These are phyloP conservation scores for Nansenia antarctica DNA, from an alignment of 2,113 vertebrate species.

Conservation along the genomic window DNA sequence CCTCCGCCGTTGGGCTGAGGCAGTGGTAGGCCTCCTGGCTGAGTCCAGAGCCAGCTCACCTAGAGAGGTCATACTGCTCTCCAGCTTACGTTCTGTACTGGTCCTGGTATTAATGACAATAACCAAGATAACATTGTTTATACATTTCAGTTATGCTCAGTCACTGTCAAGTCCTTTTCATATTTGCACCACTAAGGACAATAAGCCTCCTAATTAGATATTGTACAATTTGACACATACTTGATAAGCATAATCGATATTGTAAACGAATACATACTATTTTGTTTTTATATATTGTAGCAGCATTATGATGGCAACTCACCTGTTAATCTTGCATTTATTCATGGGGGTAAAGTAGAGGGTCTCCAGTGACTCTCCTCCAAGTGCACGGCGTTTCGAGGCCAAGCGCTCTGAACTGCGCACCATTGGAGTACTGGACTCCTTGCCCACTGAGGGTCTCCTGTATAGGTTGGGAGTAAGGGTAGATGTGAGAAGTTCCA, in stretches of 20 bases:
- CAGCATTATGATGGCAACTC: no score
- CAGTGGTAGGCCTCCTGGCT: conserved; percentile 70
- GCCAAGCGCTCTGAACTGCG: conserved; percentile 73
- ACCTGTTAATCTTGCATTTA: conserved; percentile 45
- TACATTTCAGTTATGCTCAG: no score
- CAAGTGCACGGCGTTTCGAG: conserved; percentile 63
- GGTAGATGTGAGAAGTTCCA: not conserved
- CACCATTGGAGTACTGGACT: conserved; percentile 65
- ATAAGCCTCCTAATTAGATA: no score
- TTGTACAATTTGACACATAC: no score
- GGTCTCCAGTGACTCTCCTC: conserved; percentile 81
- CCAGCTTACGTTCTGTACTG: conserved; percentile 49
- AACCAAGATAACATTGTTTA: no score
- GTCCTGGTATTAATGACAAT: conserved; percentile 6
- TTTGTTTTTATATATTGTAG: no score
- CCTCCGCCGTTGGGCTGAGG: conserved; percentile 75
- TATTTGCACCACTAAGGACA: no score
- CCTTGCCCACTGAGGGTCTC: conserved; percentile 66
- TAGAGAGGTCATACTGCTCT: conserved; percentile 69
- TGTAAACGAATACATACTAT: no score
- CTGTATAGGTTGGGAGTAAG: conserved; percentile 50
- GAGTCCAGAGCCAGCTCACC: conserved; percentile 71
- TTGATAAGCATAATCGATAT: no score
- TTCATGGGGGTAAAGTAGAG: conserved; percentile 88
- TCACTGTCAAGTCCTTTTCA: no score